Evolutionary conservation across 2,113 vertebrate genomes (phyloP).

Genomic region (Psilopsiagon aymara): DNA sequence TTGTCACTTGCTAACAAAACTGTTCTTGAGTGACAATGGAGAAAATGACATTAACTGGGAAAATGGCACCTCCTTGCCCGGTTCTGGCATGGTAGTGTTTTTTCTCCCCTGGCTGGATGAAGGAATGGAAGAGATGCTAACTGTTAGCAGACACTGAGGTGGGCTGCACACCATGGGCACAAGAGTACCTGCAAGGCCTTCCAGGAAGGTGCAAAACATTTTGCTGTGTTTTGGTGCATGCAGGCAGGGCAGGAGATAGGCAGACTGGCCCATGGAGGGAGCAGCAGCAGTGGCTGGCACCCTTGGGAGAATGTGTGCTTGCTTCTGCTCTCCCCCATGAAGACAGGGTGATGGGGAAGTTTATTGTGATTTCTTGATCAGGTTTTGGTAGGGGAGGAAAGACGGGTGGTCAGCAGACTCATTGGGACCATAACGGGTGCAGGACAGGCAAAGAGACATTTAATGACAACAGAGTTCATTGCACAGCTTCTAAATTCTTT

Average conservation of each 20-base stretch:
- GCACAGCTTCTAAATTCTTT: background rate
- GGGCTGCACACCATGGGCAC: background rate
- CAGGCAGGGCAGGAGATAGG: background rate
- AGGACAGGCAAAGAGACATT: background rate
- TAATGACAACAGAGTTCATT: background rate
- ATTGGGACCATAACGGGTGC: fast-evolving
- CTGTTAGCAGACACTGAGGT: background rate
- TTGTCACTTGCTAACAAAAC: background rate
- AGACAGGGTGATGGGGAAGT: background rate
- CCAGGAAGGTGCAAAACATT: fast-evolving
- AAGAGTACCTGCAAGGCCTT: background rate
- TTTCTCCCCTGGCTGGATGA: background rate
- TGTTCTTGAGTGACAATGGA: fast-evolving
- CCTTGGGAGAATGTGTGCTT: background rate
- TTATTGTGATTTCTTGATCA: background rate
- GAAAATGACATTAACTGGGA: background rate
- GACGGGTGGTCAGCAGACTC: background rate
- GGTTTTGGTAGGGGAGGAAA: background rate
- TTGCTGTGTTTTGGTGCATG: background rate
- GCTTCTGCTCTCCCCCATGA: background rate
- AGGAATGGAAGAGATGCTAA: background rate
- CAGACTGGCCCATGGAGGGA: background rate
- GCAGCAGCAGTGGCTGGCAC: background rate
- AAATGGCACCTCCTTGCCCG: background rate
- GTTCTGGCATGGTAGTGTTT: background rate